These are phyloP conservation scores for Frieseomelitta varia DNA, from an alignment of 1,140 invertebrate genomes.

Conservation along the genomic window DNA sequence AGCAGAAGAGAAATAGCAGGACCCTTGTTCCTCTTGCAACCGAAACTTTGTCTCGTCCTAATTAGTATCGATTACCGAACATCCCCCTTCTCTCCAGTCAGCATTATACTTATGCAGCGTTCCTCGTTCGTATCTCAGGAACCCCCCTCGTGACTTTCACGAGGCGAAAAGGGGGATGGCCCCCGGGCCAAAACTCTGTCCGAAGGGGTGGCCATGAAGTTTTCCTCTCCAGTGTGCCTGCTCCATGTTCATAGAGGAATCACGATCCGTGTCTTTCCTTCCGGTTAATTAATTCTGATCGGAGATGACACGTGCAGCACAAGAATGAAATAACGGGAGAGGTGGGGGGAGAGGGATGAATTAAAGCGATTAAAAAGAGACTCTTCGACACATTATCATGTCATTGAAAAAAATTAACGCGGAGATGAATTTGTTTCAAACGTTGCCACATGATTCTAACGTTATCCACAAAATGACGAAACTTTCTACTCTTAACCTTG, in stretches of 20 bases:
- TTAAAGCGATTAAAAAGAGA: background rate
- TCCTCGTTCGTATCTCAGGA: conserved; percentile 14
- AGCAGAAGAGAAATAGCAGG: too few relatives aligned
- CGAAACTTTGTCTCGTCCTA: conserved; percentile 59
- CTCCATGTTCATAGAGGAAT: background rate
- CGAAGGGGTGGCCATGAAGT: conserved; percentile 8
- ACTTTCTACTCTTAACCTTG: too few relatives aligned
- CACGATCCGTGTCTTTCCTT: background rate
- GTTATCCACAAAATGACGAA: too few relatives aligned
- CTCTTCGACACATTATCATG: background rate
- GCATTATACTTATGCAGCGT: conserved; percentile 16
- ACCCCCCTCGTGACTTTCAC: background rate
- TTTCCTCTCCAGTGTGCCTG: background rate
- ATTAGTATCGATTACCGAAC: conserved; percentile 68
- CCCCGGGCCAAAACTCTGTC: background rate
- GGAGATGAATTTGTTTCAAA: background rate
- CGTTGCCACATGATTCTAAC: too few relatives aligned
- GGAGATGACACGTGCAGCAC: background rate
- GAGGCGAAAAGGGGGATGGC: background rate
- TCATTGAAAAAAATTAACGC: background rate
- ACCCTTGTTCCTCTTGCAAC: background rate
- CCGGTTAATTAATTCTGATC: conserved; percentile 5
- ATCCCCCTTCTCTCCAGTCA: conserved; percentile 18
- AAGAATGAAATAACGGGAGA: background rate
- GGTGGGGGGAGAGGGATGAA: too few relatives aligned